phyloP scores from a whole-genome alignment of 2,888 invertebrate species.

The Lasioglossum morio region DNA sequence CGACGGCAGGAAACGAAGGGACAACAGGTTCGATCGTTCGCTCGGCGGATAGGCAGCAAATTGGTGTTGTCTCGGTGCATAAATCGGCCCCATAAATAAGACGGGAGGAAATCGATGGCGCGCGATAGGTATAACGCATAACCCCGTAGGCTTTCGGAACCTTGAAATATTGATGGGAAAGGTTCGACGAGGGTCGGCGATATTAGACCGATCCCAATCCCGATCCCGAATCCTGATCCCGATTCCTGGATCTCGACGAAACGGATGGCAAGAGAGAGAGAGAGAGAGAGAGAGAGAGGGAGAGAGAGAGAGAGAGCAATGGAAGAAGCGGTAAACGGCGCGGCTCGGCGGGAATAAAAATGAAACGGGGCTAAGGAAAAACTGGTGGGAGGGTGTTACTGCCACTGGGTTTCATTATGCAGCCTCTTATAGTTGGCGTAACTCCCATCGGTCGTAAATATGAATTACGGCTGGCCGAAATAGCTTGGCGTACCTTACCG shows the following conservation, averaged over 20 bases:
- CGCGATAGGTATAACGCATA: conserved; percentile 41
- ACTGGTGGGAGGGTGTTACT: conserved; percentile 60
- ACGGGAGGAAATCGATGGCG: conserved; percentile 38
- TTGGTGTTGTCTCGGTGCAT: conserved; percentile 49
- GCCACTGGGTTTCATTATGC: conserved; percentile 80
- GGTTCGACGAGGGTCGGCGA: conserved; percentile 48
- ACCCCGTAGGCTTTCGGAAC: conserved; percentile 9
- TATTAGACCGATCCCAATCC: conserved; percentile 67
- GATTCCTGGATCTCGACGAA: not conserved
- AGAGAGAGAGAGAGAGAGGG: conserved; percentile 58
- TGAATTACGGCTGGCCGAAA: conserved; percentile 80
- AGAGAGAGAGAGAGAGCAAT: conserved; percentile 63
- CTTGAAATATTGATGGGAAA: conserved; percentile 13
- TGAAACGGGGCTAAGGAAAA: conserved; percentile 28
- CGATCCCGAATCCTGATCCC: not conserved
- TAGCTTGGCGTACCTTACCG: conserved; percentile 74
- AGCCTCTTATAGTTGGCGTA: conserved; percentile 82
- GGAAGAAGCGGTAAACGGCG: conserved; percentile 30
- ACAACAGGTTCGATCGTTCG: not conserved
- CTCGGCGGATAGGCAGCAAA: conserved; percentile 34
- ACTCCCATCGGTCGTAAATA: conserved; percentile 82
- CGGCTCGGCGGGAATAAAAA: conserved; percentile 6
- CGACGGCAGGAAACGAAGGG: conserved; percentile 24
- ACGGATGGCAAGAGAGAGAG: not conserved
- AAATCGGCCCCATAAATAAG: conserved; percentile 53